phyloP scores from a whole-genome alignment of 2,888 invertebrate species.

The Acronicta psi region DNA sequence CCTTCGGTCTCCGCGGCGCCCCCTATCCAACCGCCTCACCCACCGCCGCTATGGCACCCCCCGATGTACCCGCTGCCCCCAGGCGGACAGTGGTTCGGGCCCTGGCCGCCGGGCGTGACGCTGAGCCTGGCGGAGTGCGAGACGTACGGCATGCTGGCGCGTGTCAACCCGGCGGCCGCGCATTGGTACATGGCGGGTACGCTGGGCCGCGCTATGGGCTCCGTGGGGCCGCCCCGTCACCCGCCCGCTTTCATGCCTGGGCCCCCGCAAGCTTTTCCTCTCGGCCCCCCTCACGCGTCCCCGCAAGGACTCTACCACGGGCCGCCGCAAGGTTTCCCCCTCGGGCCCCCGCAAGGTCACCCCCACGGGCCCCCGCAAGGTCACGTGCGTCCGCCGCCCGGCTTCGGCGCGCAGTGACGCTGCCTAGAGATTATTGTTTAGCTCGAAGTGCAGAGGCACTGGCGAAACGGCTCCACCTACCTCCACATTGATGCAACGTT shows the following conservation, averaged over 20 bases:
- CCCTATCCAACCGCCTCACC: slow-evolving; percentile 8
- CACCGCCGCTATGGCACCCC: no score
- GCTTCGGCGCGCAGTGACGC: slow-evolving; percentile 39
- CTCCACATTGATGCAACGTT: slow-evolving; percentile 14
- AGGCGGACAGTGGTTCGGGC: slow-evolving; percentile 4
- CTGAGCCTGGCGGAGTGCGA: slow-evolving; percentile 69
- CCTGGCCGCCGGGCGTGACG: slow-evolving; percentile 43
- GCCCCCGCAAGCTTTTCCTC: neutral
- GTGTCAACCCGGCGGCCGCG: slow-evolving; percentile 67
- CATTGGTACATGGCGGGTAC: slow-evolving; percentile 71
- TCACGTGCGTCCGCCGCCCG: slow-evolving; percentile 51
- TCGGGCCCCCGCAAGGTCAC: neutral
- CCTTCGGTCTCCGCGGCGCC: neutral
- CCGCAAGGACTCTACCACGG: neutral
- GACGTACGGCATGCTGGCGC: slow-evolving; percentile 65
- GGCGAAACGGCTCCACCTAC: slow-evolving; percentile 19
- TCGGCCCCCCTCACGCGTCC: neutral
- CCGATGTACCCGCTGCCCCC: slow-evolving; percentile 2
- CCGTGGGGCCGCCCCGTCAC: neutral
- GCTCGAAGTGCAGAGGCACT: neutral
- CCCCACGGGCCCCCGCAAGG: slow-evolving; percentile 1
- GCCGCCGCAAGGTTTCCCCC: neutral
- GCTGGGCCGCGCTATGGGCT: slow-evolving; percentile 58
- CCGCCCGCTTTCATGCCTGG: neutral
- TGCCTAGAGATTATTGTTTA: neutral